These are phyloP conservation scores for Pterostichus madidus DNA, from an alignment of 2,888 invertebrate genomes.

Conservation along the genomic window DNA sequence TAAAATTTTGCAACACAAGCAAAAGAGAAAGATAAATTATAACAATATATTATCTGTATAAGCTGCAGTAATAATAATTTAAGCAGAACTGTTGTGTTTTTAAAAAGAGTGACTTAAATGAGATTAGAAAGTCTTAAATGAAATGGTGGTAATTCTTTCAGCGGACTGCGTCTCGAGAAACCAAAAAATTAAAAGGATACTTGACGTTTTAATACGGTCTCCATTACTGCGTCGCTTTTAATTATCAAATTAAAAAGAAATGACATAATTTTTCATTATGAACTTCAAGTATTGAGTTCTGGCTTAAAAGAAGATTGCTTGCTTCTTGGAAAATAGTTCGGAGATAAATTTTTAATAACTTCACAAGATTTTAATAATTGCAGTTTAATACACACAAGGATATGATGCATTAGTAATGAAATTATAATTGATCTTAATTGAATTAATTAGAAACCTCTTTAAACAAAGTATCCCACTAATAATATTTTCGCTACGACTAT, in stretches of 20 bases:
- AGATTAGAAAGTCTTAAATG: slow-evolving; percentile 29
- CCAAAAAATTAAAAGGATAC: slow-evolving; percentile 50
- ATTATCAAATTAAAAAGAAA: slow-evolving; percentile 57
- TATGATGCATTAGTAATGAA: too few relatives aligned
- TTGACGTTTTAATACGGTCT: slow-evolving; percentile 46
- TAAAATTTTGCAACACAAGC: too few relatives aligned
- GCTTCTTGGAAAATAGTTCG: not conserved
- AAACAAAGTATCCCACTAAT: too few relatives aligned
- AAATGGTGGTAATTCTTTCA: slow-evolving; percentile 44
- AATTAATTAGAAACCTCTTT: too few relatives aligned
- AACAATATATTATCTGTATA: slow-evolving; percentile 17
- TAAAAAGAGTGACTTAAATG: slow-evolving; percentile 15
- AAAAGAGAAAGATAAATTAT: slow-evolving; percentile 11
- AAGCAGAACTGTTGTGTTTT: slow-evolving; percentile 10
- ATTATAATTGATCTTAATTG: not conserved
- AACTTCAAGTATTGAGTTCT: slow-evolving; percentile 45
- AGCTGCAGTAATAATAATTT: not conserved
- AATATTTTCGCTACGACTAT: too few relatives aligned
- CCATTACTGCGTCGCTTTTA: slow-evolving; percentile 42
- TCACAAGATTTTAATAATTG: not conserved
- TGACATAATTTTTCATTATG: slow-evolving; percentile 52
- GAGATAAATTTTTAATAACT: slow-evolving; percentile 11
- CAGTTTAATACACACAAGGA: not conserved
- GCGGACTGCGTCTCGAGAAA: slow-evolving; percentile 36
- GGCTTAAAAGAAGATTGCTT: not conserved